These are phyloP conservation scores for Masnerella sp. DNA, from an alignment of 2,888 invertebrate genomes.

Conservation along the genomic window DNA sequence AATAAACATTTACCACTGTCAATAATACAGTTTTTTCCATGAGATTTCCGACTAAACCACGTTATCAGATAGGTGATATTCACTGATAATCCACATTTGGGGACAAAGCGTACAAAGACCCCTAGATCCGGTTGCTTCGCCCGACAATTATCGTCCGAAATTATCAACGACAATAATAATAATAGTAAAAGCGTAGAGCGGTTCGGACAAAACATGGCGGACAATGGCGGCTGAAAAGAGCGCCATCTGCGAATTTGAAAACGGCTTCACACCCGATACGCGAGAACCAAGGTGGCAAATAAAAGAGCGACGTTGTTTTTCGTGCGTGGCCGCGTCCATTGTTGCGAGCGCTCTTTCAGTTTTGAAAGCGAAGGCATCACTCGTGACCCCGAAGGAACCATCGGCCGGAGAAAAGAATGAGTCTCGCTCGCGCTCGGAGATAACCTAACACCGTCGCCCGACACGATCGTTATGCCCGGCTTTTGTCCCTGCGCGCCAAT, in stretches of 20 bases:
- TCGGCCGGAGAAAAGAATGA: conserved; percentile 56
- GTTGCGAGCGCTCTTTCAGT: conserved; percentile 63
- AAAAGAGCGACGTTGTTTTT: conserved; percentile 63
- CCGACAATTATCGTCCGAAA: no score
- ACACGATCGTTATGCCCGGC: conserved; percentile 54
- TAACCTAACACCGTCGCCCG: conserved; percentile 60
- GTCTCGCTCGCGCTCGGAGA: conserved; percentile 52
- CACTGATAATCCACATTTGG: no score
- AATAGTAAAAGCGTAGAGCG: no score
- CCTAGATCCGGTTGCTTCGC: no score
- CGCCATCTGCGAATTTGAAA: conserved; percentile 55
- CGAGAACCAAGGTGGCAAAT: conserved; percentile 46
- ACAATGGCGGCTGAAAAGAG: no score
- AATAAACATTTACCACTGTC: no score
- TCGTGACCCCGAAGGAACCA: conserved; percentile 64
- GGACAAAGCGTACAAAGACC: no score
- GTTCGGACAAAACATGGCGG: no score
- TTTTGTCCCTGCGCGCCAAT: conserved; percentile 57
- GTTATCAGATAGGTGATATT: no score
- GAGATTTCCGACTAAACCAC: no score
- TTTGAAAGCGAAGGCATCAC: conserved; percentile 65
- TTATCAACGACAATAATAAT: no score
- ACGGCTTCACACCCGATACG: conserved; percentile 59
- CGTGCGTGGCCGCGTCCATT: conserved; percentile 42
- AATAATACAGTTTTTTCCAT: no score